Evolutionary conservation across 1,140 invertebrate species (phyloP).

Genomic region (Cotesia glomerata): DNA sequence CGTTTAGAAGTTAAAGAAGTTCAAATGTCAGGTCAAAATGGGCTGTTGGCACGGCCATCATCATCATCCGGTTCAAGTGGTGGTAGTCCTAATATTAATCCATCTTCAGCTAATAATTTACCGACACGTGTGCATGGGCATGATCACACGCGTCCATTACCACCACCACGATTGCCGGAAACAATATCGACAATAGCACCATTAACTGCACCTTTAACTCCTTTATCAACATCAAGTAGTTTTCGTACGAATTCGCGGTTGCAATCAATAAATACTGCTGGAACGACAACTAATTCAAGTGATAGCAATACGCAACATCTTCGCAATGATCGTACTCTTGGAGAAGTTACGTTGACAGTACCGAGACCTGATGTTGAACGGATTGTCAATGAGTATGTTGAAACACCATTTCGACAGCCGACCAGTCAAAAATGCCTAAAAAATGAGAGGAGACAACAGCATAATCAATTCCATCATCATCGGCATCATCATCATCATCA

Average conservation of each 20-base stretch:
- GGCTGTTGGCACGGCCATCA: conserved; percentile 55
- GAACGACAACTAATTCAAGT: too few relatives aligned
- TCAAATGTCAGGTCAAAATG: conserved; percentile 54
- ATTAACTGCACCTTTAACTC: conserved; percentile 54
- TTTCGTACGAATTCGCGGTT: conserved; percentile 41
- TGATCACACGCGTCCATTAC: conserved; percentile 55
- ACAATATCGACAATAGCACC: conserved; percentile 45
- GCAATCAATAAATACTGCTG: conserved; percentile 1
- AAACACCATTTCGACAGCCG: conserved; percentile 71
- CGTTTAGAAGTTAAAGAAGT: conserved; percentile 46
- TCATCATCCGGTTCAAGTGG: conserved; percentile 53
- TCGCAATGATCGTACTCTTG: conserved; percentile 34
- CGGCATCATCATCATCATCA: conserved; percentile 33
- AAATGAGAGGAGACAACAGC: conserved; percentile 46
- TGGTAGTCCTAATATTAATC: too few relatives aligned
- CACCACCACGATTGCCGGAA: conserved; percentile 54
- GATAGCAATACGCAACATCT: conserved; percentile 10
- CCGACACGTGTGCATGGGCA: conserved; percentile 53
- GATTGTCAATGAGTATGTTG: conserved; percentile 84
- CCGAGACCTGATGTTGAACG: conserved; percentile 80
- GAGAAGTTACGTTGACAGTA: conserved; percentile 71
- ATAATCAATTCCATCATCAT: conserved; percentile 35
- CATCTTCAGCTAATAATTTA: conserved; percentile 35
- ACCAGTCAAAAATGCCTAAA: conserved; percentile 51
- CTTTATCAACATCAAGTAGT: conserved; percentile 41